Base-by-base conservation (phyloP, 2,797 vertebrate genomes). In the Nothura maculosa region DNA sequence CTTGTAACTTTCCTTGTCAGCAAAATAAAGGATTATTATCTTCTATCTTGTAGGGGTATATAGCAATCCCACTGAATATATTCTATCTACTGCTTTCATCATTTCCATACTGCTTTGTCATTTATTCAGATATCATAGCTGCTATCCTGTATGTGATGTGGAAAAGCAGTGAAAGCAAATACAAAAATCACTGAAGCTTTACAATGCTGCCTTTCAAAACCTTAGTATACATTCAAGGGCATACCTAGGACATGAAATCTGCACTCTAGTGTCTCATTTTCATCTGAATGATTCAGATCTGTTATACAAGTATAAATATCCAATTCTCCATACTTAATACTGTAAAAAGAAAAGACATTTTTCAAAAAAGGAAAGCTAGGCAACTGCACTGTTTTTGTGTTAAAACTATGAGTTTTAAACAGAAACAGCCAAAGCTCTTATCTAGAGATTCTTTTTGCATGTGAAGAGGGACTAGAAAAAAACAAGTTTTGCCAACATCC, bases 301-400 rank as follows among this genome's bases (percentile, higher is more conserved):
- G 15, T 67, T 79, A 61, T 63, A 66, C 6, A 62, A 77, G 70
- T 47, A 21, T 28, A 61, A 88, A 85, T 40, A 72, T 78, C 8
- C 34, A 50, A 25, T 6, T 68, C 28, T 58, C 27, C 30, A 10
- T 34, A 20, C 6, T 69, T 78, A 60, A 81, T 66, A 67, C 77
- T 69, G 55, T 55, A 75, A 92, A 95, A 93, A 90, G 54, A 93
- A 45, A 45, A 45, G 17, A 45, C 9, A 18, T 38, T 38, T 38
- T 80, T 69, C 45, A 50, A 75, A 92, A 94, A 93, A 90, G 47
- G 93, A 25, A 77, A 96, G 60, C 38, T 93, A 77, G 69, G 69
- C 38, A 92, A 78, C 60, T 60, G 82, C 40, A 92, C 67, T 77
- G 34, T 40, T 63, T 24, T 28, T 40, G 14, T 60, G 30, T 36